Conservation (phyloP, 2,797 vertebrate genomes). For the Enoplosus armatus region DNA sequence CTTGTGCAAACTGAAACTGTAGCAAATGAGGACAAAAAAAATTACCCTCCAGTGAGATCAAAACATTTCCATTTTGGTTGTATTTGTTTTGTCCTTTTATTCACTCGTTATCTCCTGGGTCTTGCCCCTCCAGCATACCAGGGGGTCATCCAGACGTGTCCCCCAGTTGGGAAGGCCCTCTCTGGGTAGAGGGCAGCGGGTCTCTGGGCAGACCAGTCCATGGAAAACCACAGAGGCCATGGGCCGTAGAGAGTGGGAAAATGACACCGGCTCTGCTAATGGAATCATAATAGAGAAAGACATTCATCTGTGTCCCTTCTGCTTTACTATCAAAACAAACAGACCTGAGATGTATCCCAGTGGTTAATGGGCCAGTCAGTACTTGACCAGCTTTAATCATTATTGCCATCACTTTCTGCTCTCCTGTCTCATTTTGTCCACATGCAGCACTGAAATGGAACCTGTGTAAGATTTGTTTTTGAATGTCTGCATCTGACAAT, state of each 20-base stretch:
- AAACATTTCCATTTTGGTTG: constrained; percentile 41
- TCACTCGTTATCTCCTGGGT: constrained; percentile 47
- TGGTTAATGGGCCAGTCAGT: constrained; percentile 60
- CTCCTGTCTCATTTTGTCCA: not conserved
- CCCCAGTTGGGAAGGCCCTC: constrained; percentile 25
- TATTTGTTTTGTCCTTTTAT: constrained; percentile 49
- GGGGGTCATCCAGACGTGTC: constrained; percentile 60
- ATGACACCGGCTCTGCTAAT: constrained; percentile 62
- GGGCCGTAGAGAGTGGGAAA: constrained; percentile 56
- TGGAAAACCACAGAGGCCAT: constrained; percentile 35
- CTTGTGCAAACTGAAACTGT: constrained; percentile 43
- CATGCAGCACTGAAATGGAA: constrained; percentile 20
- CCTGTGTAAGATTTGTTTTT: not conserved
- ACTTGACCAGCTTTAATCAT: constrained; percentile 49
- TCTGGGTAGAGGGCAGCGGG: constrained; percentile 29
- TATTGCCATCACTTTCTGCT: constrained; percentile 28
- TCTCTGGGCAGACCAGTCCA: constrained; percentile 17
- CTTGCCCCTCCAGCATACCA: constrained; percentile 57
- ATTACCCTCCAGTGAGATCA: constrained; percentile 22
- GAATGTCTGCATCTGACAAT: too few relatives aligned
- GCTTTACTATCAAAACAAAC: constrained; percentile 69
- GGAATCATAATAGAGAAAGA: constrained; percentile 71
- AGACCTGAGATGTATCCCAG: constrained; percentile 47
- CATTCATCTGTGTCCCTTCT: constrained; percentile 63
- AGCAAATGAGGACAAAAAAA: constrained; percentile 17